Conservation (phyloP, 1,140 invertebrate genomes). For the Papilio helenus region DNA sequence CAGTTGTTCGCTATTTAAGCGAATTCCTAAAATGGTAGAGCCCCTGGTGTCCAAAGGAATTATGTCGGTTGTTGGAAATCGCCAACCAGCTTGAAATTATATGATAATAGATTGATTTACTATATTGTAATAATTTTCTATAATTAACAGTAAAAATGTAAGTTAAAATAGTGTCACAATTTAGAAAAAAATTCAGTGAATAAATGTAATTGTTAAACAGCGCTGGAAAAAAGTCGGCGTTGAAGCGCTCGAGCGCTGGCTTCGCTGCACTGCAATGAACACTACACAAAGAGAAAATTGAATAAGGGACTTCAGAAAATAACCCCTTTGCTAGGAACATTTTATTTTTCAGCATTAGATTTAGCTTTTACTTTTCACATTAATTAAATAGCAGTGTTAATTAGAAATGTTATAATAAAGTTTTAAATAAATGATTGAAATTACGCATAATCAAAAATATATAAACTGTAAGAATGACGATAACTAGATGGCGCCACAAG, state of each 20-base stretch:
- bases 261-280: background rate
- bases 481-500: background rate
- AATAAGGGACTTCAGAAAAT: conserved; percentile 12
- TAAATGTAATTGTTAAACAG: background rate
- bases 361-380: background rate
- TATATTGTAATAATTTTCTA: background rate
- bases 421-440: background rate
- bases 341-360: background rate
- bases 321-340: background rate
- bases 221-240: background rate
- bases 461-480: background rate
- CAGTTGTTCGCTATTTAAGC: no score
- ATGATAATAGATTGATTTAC: background rate
- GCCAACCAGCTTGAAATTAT: no score
- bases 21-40: no score
- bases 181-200: background rate
- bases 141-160: background rate
- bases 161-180: background rate
- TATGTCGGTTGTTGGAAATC: no score
- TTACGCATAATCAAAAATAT: background rate
- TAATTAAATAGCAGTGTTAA: background rate
- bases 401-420: background rate
- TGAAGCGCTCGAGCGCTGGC: conserved; percentile 7
- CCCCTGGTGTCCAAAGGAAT: no score
- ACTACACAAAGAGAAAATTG: conserved; percentile 6